These are phyloP conservation scores for Theristus sp. DNA, from an alignment of 2,888 invertebrate species.

Conservation along the genomic window DNA sequence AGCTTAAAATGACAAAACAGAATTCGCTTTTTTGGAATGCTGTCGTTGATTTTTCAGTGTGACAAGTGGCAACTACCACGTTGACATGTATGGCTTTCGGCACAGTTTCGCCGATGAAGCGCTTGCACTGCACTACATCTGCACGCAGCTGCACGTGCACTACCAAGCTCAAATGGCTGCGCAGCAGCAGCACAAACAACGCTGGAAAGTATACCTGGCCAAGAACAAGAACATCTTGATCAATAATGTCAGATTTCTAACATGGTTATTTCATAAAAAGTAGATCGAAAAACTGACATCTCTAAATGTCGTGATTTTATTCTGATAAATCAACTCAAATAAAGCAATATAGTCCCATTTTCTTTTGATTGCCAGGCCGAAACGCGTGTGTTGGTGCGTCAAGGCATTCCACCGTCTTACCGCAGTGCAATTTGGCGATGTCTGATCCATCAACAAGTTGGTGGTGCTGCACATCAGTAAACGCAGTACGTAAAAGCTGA, in stretches of 20 bases:
- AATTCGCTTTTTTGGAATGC: too few species aligned
- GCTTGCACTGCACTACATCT: constrained; percentile 37
- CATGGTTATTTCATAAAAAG: background rate
- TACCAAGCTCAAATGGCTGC: constrained; percentile 28
- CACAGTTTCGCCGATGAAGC: constrained; percentile 33
- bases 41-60: constrained; percentile 16
- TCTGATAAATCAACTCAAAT: too few species aligned
- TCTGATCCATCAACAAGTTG: background rate
- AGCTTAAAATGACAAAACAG: too few species aligned
- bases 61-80: constrained; percentile 30
- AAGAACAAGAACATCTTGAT: constrained; percentile 14
- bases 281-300: background rate
- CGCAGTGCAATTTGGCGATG: constrained; percentile 31
- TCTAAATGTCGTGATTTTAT: too few species aligned
- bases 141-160: constrained; percentile 35
- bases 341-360: background rate
- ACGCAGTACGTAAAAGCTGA: too few species aligned
- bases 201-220: constrained; percentile 31
- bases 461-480: too few species aligned
- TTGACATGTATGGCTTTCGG: constrained; percentile 39
- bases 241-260: constrained; percentile 9
- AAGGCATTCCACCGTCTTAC: constrained; percentile 32
- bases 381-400: constrained; percentile 29
- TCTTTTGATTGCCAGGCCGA: constrained; percentile 25
- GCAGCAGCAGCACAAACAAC: constrained; percentile 29